These are phyloP conservation scores for Gobiocypris rarus DNA, from an alignment of 2,113 vertebrate species.

Conservation along the genomic window DNA sequence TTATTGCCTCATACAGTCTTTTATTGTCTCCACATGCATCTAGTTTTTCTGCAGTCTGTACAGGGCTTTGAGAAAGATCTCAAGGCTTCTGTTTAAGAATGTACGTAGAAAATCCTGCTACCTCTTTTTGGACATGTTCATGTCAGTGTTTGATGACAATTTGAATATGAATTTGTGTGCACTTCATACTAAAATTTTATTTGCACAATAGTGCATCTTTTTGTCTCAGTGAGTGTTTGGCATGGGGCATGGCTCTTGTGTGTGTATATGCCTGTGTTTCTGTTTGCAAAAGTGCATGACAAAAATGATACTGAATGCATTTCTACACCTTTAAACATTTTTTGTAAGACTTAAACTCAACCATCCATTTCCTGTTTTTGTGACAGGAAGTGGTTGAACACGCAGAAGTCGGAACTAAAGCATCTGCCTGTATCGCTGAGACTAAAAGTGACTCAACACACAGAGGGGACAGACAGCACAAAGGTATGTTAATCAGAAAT, in stretches of 20 bases:
- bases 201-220: neutral
- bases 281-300: constrained; percentile 54
- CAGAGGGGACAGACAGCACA: constrained; percentile 62
- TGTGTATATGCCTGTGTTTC: constrained; percentile 22
- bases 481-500: constrained; percentile 71
- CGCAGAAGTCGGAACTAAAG: constrained; percentile 69
- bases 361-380: constrained; percentile 90
- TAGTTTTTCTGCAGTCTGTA: constrained; percentile 72
- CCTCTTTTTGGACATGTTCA: constrained; percentile 9
- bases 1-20: constrained; percentile 14
- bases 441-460: constrained; percentile 41
- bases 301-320: constrained; percentile 58
- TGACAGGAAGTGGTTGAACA: constrained; percentile 83
- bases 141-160: constrained; percentile 8
- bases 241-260: constrained; percentile 37
- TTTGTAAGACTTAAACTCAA: constrained; percentile 65
- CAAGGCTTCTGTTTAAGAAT: constrained; percentile 72
- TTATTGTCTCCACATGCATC: constrained; percentile 54
- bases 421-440: constrained; percentile 56
- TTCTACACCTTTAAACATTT: constrained; percentile 67
- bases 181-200: neutral
- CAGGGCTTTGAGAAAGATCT: constrained; percentile 72
- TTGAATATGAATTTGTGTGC: neutral
- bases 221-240: constrained; percentile 4
- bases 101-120: constrained; percentile 66